Evolutionary conservation across 1,140 invertebrate genomes (phyloP).

Genomic region (Ruditapes philippinarum): DNA sequence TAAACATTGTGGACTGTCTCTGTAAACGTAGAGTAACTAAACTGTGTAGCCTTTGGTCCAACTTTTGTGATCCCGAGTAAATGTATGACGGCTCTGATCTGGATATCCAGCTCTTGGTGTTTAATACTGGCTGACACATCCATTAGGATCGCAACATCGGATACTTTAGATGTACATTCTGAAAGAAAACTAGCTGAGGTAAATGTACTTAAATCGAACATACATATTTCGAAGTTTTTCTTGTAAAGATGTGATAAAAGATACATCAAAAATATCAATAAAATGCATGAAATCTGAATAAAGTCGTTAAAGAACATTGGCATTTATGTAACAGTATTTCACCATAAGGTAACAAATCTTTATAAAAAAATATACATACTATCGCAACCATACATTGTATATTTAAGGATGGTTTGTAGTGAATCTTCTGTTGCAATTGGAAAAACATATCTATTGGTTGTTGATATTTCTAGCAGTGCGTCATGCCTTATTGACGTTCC

Average conservation of each 20-base stretch:
- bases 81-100: background rate
- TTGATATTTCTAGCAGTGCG: background rate
- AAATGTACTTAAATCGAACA: too few species aligned
- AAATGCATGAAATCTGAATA: too few species aligned
- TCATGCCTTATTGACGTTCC: background rate
- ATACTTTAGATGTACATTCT: background rate
- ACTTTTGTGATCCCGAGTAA: background rate
- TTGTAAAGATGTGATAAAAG: too few species aligned
- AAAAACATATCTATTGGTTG: background rate
- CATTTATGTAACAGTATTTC: too few species aligned
- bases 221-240: too few species aligned
- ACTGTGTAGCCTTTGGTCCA: background rate
- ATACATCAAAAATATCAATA: too few species aligned
- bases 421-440: background rate
- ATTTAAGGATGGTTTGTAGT: background rate
- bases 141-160: slow-evolving; percentile 10
- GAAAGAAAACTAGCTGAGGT: background rate
- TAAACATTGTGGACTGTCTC: background rate
- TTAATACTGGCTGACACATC: background rate
- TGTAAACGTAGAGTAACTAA: slow-evolving; percentile 1
- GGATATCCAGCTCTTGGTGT: background rate
- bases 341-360: too few species aligned
- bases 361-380: background rate
- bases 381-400: background rate
- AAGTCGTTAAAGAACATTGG: too few species aligned